Conservation (phyloP, 1,140 invertebrate species). For the Apis florea region DNA sequence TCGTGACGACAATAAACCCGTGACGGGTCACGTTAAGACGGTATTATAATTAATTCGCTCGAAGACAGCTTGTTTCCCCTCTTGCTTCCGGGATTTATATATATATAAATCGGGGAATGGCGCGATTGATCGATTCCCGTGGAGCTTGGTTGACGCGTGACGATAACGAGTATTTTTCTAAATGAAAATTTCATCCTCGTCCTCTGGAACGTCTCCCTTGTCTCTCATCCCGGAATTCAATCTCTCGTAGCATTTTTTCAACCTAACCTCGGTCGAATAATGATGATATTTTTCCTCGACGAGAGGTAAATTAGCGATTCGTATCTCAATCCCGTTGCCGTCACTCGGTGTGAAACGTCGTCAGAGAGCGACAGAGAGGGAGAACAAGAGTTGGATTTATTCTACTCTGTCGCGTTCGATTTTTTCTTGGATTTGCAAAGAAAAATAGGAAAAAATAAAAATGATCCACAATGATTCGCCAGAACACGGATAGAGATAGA, state of each 20-base stretch:
- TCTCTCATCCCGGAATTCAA: constrained; percentile 43
- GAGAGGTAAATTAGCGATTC: background rate
- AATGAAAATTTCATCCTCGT: constrained; percentile 56
- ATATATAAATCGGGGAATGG: constrained; percentile 20
- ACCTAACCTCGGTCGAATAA: constrained; percentile 19
- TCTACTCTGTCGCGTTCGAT: too few relatives aligned
- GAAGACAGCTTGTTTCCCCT: constrained; percentile 25
- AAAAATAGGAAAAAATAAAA: too few relatives aligned
- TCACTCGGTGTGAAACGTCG: background rate
- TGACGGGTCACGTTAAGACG: too few relatives aligned
- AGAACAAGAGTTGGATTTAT: too few relatives aligned
- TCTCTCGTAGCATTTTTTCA: constrained; percentile 49
- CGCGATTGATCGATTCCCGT: constrained; percentile 30
- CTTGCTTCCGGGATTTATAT: background rate
- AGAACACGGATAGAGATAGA: too few relatives aligned
- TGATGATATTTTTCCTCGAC: constrained; percentile 36
- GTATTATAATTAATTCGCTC: constrained; percentile 45
- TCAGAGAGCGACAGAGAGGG: too few relatives aligned
- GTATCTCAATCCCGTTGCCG: too few relatives aligned
- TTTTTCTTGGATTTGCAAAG: too few relatives aligned
- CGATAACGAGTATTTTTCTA: constrained; percentile 51
- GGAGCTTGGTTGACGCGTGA: background rate
- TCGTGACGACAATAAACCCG: background rate
- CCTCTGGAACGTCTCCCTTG: background rate
- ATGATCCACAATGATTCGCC: too few relatives aligned